phyloP scores from a whole-genome alignment of 2,797 vertebrate genomes.

The Spinus pinus region DNA sequence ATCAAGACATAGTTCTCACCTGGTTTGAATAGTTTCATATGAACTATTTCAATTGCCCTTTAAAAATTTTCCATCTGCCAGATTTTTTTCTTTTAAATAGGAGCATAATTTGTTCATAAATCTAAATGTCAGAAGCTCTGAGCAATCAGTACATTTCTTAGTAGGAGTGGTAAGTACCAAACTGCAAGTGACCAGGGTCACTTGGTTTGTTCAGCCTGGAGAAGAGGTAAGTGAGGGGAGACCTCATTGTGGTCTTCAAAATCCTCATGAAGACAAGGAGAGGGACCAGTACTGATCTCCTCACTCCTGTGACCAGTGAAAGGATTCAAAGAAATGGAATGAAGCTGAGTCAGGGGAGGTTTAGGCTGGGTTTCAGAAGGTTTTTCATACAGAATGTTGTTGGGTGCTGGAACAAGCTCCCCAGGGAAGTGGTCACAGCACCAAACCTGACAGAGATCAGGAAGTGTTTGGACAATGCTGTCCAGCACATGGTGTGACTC shows the following conservation, averaged over 20 bases:
- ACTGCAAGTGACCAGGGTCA: not conserved
- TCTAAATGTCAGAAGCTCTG: not conserved
- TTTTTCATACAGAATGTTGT: not conserved
- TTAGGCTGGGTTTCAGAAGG: not conserved
- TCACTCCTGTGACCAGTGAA: not conserved
- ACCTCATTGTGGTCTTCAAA: rapidly evolving
- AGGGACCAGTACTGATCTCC: not conserved
- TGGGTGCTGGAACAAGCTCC: not conserved
- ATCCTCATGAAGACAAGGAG: rapidly evolving
- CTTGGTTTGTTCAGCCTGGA: not conserved
- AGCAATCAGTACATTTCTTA: not conserved
- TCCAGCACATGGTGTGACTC: too few species aligned
- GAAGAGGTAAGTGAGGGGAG: not conserved
- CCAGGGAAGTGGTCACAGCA: not conserved
- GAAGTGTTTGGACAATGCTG: not conserved
- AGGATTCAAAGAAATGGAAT: not conserved
- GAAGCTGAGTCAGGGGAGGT: not conserved
- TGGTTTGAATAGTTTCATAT: not conserved
- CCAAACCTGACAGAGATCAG: not conserved
- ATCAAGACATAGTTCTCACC: not conserved
- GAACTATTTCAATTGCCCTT: not conserved
- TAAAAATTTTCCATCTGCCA: not conserved
- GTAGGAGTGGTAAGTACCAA: not conserved
- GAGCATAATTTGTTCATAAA: not conserved
- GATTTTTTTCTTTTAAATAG: not conserved